Evolutionary conservation across 2,888 invertebrate genomes (phyloP).

Genomic region (Dusona sp.): DNA sequence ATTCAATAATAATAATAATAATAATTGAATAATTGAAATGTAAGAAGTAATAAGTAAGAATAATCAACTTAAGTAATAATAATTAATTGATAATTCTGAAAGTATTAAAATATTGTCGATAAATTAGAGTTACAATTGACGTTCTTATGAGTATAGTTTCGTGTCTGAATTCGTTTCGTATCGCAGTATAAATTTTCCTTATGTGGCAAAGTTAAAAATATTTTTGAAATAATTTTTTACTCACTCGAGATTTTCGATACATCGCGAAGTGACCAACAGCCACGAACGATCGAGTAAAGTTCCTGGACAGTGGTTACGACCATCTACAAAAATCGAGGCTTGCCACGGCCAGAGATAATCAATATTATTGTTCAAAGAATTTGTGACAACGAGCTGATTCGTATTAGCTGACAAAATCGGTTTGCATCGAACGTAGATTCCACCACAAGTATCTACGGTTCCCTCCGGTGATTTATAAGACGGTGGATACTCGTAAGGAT

Average conservation of each 20-base stretch:
- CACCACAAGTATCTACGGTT: constrained; percentile 71
- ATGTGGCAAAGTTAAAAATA: constrained; percentile 79
- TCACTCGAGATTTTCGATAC: constrained; percentile 85
- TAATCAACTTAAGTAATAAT: no score
- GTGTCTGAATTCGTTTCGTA: neutral
- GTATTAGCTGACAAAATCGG: constrained; percentile 70
- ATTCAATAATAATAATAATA: no score
- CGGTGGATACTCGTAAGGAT: constrained; percentile 64
- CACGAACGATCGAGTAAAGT: constrained; percentile 89
- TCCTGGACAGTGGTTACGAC: constrained; percentile 89
- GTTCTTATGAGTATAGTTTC: neutral
- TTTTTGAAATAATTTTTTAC: constrained; percentile 64
- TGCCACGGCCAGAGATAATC: constrained; percentile 89
- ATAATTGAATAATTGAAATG: no score
- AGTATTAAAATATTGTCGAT: neutral
- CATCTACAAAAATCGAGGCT: constrained; percentile 90
- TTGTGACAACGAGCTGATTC: constrained; percentile 62
- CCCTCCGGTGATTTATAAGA: constrained; percentile 61
- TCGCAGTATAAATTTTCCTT: neutral
- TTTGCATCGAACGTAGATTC: constrained; percentile 77
- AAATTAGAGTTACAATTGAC: neutral
- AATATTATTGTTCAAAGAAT: constrained; percentile 69
- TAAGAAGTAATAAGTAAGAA: no score
- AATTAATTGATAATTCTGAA: neutral
- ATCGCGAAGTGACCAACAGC: constrained; percentile 87